Conservation (phyloP, 1,140 invertebrate genomes). For the Spodoptera litura region DNA sequence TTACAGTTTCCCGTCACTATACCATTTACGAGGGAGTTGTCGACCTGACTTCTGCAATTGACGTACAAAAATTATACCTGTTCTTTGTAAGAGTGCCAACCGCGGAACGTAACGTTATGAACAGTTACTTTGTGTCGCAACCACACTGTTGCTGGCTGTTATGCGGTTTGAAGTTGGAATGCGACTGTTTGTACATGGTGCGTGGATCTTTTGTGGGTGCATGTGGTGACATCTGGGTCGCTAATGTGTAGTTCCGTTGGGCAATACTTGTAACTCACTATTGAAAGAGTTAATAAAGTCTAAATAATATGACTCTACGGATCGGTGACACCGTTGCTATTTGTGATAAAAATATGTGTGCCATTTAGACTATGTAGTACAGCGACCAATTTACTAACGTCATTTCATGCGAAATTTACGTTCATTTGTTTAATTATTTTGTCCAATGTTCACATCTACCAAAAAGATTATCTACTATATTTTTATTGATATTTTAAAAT, state of each 20-base stretch:
- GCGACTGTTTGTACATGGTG: conserved; percentile 16
- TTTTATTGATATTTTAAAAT: not conserved
- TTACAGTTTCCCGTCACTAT: conserved; percentile 20
- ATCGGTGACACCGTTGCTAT: no score
- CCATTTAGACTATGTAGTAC: no score
- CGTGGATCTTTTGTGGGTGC: conserved; percentile 10
- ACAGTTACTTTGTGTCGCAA: conserved; percentile 17
- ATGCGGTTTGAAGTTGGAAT: conserved; percentile 20
- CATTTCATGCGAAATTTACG: no score
- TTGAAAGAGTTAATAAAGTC: no score
- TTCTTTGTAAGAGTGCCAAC: conserved; percentile 39
- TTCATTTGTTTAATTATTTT: no score
- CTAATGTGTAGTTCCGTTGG: no score
- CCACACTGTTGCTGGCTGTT: conserved; percentile 14
- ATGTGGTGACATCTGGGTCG: not conserved
- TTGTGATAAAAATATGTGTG: no score
- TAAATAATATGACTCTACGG: no score
- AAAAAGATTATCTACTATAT: not conserved
- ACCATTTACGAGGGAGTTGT: conserved; percentile 1
- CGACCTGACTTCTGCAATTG: conserved; percentile 47
- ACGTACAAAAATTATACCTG: conserved; percentile 44
- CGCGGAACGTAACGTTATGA: conserved; percentile 16
- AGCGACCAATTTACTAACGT: no score
- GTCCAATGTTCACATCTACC: no score
- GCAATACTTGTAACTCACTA: no score